Percentiles rank a stretch among this genome's conserved stretches.
phyloP scores from a whole-genome alignment of 1,140 invertebrate genomes.

The Drosophila navojoa region DNA sequence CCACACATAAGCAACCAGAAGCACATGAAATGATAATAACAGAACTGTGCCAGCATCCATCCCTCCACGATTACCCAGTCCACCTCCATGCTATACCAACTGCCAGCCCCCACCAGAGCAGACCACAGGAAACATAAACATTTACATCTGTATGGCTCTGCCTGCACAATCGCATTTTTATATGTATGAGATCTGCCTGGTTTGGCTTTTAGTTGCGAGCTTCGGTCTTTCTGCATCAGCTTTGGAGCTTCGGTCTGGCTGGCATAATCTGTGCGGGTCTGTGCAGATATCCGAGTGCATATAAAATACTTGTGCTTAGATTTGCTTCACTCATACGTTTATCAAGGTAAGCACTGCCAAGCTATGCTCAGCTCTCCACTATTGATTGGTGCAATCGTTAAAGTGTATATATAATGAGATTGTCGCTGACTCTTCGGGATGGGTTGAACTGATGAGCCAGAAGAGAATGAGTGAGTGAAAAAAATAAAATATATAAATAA shows the following conservation, averaged over 20 bases:
- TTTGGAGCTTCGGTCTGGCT: background rate
- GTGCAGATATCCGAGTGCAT: background rate
- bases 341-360: constrained; percentile 12
- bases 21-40: constrained; percentile 70
- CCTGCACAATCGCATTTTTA: constrained; percentile 47
- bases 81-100: constrained; percentile 12
- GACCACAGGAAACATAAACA: constrained; percentile 70
- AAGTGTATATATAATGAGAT: background rate
- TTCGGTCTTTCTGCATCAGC: background rate
- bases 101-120: background rate
- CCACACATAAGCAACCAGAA: constrained; percentile 8
- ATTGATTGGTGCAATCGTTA: constrained; percentile 1
- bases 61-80: constrained; percentile 27
- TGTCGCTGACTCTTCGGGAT: background rate
- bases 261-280: constrained; percentile 1
- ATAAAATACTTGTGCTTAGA: constrained; percentile 16
- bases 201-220: background rate
- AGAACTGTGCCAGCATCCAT: constrained; percentile 58
- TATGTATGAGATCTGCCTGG: constrained; percentile 42
- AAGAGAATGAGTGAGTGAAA: no score
- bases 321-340: constrained; percentile 2
- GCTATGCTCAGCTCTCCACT: background rate
- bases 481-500: no score
- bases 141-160: constrained; percentile 71
- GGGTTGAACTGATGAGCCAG: no score